Percentiles rank a stretch among this genome's conserved stretches.
These are phyloP conservation scores for Heliconius charithonia DNA, from an alignment of 2,888 invertebrate species.

Conservation along the genomic window DNA sequence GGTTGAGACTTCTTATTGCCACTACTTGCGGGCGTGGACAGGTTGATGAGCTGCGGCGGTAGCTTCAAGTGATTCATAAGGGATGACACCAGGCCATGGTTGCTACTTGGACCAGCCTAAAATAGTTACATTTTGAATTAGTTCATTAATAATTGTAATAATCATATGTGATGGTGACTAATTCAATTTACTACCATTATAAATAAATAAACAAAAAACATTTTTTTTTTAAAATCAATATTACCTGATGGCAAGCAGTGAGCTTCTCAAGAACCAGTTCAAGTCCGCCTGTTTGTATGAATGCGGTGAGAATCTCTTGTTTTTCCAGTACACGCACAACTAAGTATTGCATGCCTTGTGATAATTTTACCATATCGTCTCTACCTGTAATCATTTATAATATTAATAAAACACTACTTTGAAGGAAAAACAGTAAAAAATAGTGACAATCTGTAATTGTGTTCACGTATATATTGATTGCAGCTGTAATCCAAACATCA, in stretches of 20 bases:
- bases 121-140: too few species aligned
- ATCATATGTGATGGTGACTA: background rate
- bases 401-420: background rate
- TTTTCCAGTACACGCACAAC: conserved; percentile 91
- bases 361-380: conserved; percentile 81
- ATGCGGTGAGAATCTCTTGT: conserved; percentile 88
- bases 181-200: background rate
- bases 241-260: conserved; percentile 87
- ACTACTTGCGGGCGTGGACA: conserved; percentile 77
- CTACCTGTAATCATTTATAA: conserved; percentile 54
- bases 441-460: background rate
- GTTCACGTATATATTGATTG: background rate
- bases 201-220: background rate
- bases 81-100: conserved; percentile 87
- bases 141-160: background rate
- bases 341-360: conserved; percentile 94
- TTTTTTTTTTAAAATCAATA: background rate
- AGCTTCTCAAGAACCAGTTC: conserved; percentile 91
- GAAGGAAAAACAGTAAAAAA: background rate
- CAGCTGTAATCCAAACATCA: too few species aligned
- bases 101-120: conserved; percentile 86
- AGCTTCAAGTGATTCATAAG: conserved; percentile 86
- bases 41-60: conserved; percentile 78
- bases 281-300: conserved; percentile 90
- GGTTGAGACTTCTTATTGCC: conserved; percentile 73